Evolutionary conservation across 2,888 invertebrate genomes (phyloP).

Genomic region (Coleophora flavipennella): DNA sequence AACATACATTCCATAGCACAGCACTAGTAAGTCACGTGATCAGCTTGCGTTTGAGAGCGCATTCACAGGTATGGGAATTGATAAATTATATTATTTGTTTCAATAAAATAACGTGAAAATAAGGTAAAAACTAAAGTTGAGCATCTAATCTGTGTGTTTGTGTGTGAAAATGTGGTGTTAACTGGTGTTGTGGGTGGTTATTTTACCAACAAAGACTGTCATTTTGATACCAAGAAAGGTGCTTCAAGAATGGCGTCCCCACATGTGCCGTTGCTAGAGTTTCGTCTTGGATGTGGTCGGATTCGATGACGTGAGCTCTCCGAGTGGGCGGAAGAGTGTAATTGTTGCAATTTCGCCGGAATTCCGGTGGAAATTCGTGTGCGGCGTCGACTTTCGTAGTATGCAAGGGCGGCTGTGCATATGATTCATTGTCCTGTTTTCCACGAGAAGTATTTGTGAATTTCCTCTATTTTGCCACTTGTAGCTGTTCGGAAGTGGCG

Average conservation of each 20-base stretch:
- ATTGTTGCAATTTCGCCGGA: conserved; percentile 27
- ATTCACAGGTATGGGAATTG: conserved; percentile 77
- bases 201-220: conserved; percentile 71
- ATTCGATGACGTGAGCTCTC: conserved; percentile 55
- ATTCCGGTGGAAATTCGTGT: conserved; percentile 32
- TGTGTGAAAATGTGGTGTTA: conserved; percentile 44
- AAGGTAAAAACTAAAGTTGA: conserved; percentile 49
- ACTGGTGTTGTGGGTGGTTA: conserved; percentile 52
- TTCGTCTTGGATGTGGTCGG: conserved; percentile 49
- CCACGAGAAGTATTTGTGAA: conserved; percentile 39
- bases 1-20: conserved; percentile 25
- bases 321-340: conserved; percentile 38
- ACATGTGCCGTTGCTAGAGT: conserved; percentile 75
- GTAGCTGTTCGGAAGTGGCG: background rate
- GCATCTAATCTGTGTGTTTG: conserved; percentile 39
- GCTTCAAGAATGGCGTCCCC: conserved; percentile 83
- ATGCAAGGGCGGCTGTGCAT: conserved; percentile 41
- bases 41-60: conserved; percentile 79
- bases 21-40: conserved; percentile 75
- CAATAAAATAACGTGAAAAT: conserved; percentile 44
- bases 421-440: conserved; percentile 63
- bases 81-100: conserved; percentile 58
- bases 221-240: conserved; percentile 76
- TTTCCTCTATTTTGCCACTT: conserved; percentile 20
- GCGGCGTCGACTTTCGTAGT: conserved; percentile 25